Evolutionary conservation across 2,888 invertebrate species (phyloP), one percentile per base, ranked within the genome.

Genomic region (Flexamia atlantica): DNA sequence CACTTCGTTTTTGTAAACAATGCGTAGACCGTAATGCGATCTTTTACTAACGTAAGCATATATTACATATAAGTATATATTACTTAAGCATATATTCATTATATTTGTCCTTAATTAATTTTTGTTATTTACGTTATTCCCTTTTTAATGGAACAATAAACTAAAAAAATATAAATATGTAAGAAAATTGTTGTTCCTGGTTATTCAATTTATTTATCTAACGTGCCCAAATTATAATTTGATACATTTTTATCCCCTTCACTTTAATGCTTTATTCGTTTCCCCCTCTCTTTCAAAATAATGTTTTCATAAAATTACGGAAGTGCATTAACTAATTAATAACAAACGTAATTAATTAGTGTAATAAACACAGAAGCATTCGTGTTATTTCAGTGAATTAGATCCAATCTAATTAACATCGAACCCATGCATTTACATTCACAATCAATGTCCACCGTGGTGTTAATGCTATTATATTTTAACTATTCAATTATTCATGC

Each of bases 371-470:
- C 30, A 46, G 76, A 76, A 40, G 76, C 25, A 25, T 25, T 17
- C 76, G 76, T 76, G 76, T 76, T 46, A 46, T 76, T 76, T 76
- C 76, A 76, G 46, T 76, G 46, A 76, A 76, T 46, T 76, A 46
- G 28, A 76, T 42, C 76, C 76, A 76, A 76, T 76, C 36, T 76
- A 76, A 76, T 76, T 76, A 76, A 23, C 76, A 46, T 14, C 25
- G 76, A 46, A 40, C 64, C 28, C 64, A 30, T 64, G 64, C 64
- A 64, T 64, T 64, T 64, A 25, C 64, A 17, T 20, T 28, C 64
- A 64, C 64, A 28, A 64, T 64, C 64, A 64, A 25, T 60, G 60
- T 28, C 30, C 28, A 64, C 64, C 28, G 12, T 20, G 64, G 30
- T 64, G 28, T 28, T 64, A 9, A 25, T 64, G 25, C 30, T 14